Percentiles rank a stretch among this genome's conserved stretches.
Conservation (phyloP, 2,113 vertebrate species). For the Microcebus murinus region DNA sequence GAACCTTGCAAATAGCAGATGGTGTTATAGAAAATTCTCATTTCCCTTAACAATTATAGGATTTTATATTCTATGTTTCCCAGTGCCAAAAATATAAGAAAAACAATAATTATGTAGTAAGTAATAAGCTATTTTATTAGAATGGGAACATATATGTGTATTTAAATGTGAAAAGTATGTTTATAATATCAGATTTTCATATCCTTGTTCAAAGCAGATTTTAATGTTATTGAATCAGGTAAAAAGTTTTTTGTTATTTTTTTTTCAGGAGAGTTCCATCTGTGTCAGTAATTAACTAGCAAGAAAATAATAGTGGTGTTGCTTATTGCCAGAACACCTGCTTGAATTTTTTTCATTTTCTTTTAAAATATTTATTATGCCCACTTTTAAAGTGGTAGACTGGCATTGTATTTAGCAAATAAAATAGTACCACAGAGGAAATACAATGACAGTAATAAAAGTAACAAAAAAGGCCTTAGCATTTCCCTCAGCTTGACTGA, state of each 20-base stretch:
- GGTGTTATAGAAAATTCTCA: not conserved
- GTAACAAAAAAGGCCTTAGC: not conserved
- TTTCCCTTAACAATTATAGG: not conserved
- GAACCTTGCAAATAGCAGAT: slow-evolving; percentile 32
- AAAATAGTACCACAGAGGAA: not conserved
- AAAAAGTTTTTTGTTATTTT: not conserved
- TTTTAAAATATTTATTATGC: not conserved
- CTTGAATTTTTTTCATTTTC: not conserved
- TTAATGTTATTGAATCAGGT: not conserved
- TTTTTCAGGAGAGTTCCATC: not conserved
- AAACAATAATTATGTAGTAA: not conserved
- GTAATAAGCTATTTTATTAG: not conserved
- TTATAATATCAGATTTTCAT: not conserved
- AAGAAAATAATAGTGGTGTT: not conserved
- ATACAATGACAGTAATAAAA: not conserved
- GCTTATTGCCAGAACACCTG: not conserved
- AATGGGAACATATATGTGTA: not conserved
- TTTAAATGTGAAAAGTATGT: not conserved
- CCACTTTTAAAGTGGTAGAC: not conserved
- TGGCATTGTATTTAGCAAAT: not conserved
- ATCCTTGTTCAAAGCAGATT: not conserved
- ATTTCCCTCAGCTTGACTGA: not conserved
- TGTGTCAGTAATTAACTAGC: not conserved
- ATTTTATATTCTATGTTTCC: not conserved
- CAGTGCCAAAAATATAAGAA: not conserved